A percentile compares a stretch with the other conserved stretches of the same genome.
Evolutionary conservation across 2,888 invertebrate genomes (phyloP).

Genomic region (Cryptophagus acutangulus): DNA sequence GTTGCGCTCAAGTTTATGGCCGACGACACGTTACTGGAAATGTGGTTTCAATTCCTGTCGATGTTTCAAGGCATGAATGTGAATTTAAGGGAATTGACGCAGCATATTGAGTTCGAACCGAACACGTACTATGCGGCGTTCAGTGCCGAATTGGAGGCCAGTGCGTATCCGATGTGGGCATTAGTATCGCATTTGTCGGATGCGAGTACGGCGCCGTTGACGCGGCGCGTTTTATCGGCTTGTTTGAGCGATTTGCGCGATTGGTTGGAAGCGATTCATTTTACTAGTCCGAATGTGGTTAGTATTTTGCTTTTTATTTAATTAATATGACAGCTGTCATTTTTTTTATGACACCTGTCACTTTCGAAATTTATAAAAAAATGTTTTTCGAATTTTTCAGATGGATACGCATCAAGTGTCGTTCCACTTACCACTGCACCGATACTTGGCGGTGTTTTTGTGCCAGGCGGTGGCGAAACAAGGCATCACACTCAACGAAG

Average conservation of each 20-base stretch:
- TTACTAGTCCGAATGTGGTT: conserved; percentile 63
- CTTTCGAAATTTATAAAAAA: conserved; percentile 4
- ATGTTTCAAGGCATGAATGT: conserved; percentile 99
- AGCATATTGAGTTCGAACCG: conserved; percentile 95
- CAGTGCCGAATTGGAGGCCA: conserved; percentile 94
- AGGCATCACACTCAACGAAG: conserved; percentile 69
- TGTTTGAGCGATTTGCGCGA: conserved; percentile 76
- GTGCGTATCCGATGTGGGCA: conserved; percentile 98
- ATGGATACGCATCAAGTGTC: conserved; percentile 80
- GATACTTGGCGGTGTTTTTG: conserved; percentile 83
- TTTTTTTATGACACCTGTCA: too few species aligned
- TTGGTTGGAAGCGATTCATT: conserved; percentile 84
- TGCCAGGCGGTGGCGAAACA: conserved; percentile 79
- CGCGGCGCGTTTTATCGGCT: conserved; percentile 68
- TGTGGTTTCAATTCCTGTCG: conserved; percentile 93
- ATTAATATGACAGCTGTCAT: too few species aligned
- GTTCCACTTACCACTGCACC: conserved; percentile 95
- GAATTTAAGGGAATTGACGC: conserved; percentile 82
- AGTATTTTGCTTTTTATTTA: conserved; percentile 35
- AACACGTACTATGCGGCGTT: conserved; percentile 97
- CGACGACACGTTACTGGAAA: conserved; percentile 82
- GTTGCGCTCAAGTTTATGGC: conserved; percentile 87
- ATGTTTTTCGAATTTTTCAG: conserved; percentile 52
- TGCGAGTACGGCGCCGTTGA: conserved; percentile 66
- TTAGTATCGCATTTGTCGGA: conserved; percentile 82